A percentile compares a stretch with the other conserved stretches of the same genome.
Conservation (phyloP, 2,797 vertebrate genomes). For the Enteromius viviparus region DNA sequence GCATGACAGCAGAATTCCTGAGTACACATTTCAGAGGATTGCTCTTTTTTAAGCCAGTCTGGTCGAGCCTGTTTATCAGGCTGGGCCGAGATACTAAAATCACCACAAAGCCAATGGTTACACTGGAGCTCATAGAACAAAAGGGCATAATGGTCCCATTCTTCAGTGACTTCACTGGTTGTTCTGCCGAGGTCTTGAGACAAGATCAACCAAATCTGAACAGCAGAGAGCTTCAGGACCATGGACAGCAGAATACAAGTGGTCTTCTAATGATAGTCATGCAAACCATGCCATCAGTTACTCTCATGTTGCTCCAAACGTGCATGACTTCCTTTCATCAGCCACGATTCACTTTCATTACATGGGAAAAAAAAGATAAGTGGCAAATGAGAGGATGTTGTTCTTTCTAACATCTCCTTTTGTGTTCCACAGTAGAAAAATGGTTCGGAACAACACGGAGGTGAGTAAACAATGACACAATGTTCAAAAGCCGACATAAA, state of each 20-base stretch:
- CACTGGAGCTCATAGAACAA: not conserved
- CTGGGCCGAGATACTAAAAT: slow-evolving; percentile 18
- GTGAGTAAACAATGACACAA: not conserved
- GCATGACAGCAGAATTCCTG: slow-evolving; percentile 13
- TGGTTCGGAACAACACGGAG: not conserved
- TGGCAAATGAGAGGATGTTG: not conserved
- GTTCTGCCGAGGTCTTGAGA: slow-evolving; percentile 13
- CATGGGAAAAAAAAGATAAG: not conserved
- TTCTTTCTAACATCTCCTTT: not conserved
- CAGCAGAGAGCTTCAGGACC: slow-evolving; percentile 68
- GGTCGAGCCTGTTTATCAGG: slow-evolving; percentile 55
- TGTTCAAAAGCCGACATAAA: not conserved
- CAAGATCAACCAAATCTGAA: slow-evolving; percentile 12
- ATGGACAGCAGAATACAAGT: slow-evolving; percentile 75
- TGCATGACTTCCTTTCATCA: not conserved
- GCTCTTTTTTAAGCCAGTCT: slow-evolving; percentile 44
- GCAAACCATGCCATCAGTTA: not conserved
- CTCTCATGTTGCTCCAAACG: not conserved
- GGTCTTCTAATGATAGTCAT: not conserved
- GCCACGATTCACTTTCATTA: not conserved
- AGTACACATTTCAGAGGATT: slow-evolving; percentile 15
- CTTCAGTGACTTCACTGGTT: slow-evolving; percentile 8
- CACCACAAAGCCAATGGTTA: slow-evolving; percentile 9
- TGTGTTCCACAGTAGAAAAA: not conserved
- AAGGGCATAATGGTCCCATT: slow-evolving; percentile 31